phyloP scores from a whole-genome alignment of 2,113 vertebrate genomes.

The Oceanites oceanicus region DNA sequence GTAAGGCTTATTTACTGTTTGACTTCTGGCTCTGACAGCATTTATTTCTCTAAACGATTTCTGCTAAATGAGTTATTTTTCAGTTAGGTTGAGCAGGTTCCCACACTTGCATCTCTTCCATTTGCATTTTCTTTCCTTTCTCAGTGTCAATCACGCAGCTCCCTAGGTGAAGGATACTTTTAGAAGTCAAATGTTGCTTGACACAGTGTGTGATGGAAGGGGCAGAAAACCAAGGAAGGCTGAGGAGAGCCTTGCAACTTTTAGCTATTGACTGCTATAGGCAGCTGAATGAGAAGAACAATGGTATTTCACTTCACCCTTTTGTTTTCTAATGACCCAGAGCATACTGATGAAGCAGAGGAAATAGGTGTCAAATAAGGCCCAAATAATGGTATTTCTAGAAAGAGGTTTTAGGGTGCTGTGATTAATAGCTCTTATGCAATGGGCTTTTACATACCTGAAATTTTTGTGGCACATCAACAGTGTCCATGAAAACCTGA shows the following conservation, averaged over 20 bases:
- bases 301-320: background rate
- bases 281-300: background rate
- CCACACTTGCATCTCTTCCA: background rate
- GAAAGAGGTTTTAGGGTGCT: background rate
- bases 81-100: background rate
- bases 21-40: constrained; percentile 54
- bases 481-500: background rate
- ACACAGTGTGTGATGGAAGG: background rate
- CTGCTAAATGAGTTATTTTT: constrained; percentile 54
- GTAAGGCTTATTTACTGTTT: constrained; percentile 55
- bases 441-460: background rate
- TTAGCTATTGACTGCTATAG: background rate
- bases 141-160: background rate
- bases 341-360: background rate
- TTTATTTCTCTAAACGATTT: constrained; percentile 26
- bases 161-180: background rate
- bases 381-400: background rate
- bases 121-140: background rate
- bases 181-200: background rate
- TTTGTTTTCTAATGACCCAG: background rate
- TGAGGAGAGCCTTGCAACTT: background rate
- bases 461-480: background rate
- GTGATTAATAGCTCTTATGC: background rate
- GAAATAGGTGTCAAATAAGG: background rate
- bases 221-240: background rate